A percentile compares a stretch with the other conserved stretches of the same genome.
phyloP scores from a whole-genome alignment of 2,113 vertebrate genomes.

The Cranoglanis bouderius region DNA sequence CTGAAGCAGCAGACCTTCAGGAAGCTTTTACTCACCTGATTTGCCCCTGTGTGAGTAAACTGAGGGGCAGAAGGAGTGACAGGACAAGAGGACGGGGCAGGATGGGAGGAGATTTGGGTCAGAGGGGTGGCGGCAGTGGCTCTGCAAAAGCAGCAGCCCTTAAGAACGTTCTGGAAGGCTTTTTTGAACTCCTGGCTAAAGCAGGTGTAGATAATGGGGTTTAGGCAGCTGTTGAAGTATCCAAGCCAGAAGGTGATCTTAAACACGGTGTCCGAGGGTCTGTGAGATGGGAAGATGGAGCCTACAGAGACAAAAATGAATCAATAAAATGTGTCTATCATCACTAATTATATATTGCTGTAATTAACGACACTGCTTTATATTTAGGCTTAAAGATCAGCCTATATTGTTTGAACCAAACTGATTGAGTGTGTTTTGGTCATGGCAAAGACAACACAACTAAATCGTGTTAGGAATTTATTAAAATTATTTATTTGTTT shows the following conservation, averaged over 20 bases:
- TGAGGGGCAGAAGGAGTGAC: background rate
- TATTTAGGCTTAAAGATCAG: background rate
- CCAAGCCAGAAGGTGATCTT: conserved; percentile 98
- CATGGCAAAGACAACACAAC: no score
- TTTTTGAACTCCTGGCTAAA: conserved; percentile 95
- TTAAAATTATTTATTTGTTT: no score
- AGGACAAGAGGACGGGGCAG: conserved; percentile 15
- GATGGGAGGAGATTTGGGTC: background rate
- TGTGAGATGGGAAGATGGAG: conserved; percentile 88
- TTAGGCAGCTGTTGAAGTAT: conserved; percentile 99
- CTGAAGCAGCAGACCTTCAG: conserved; percentile 83
- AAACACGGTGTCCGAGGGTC: conserved; percentile 89
- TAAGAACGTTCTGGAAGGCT: conserved; percentile 89
- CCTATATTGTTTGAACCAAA: no score
- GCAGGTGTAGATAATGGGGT: conserved; percentile 96
- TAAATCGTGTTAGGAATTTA: no score
- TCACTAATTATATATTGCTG: background rate
- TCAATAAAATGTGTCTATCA: background rate
- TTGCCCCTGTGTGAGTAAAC: conserved; percentile 4
- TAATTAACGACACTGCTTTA: background rate
- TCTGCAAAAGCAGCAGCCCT: conserved; percentile 75
- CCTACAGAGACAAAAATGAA: conserved; percentile 67
- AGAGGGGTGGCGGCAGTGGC: background rate
- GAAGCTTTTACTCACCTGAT: conserved; percentile 68
- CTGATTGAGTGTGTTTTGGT: no score